Conservation (phyloP, 2,888 invertebrate genomes). For the Rhagium mordax region DNA sequence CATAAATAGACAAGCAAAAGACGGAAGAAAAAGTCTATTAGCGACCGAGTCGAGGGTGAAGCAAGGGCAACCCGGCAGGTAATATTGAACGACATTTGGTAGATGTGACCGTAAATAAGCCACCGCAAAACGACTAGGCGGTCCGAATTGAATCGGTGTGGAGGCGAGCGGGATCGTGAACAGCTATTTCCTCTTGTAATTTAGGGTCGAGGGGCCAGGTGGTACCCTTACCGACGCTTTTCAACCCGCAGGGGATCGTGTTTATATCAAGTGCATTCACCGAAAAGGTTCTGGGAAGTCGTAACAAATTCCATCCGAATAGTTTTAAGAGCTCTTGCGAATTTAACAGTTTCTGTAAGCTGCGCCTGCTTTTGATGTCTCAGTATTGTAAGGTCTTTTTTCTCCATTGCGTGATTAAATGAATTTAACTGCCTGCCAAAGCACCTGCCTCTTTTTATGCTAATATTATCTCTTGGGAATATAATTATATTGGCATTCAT, state of each 20-base stretch:
- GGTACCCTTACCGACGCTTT: constrained; percentile 39
- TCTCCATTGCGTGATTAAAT: neutral
- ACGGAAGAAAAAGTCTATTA: constrained; percentile 31
- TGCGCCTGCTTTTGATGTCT: constrained; percentile 29
- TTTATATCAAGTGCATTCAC: constrained; percentile 64
- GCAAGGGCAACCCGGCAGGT: constrained; percentile 44
- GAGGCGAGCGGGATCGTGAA: constrained; percentile 62
- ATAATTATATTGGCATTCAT: constrained; percentile 8
- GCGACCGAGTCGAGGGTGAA: neutral
- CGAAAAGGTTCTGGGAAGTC: constrained; percentile 61
- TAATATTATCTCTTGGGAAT: neutral
- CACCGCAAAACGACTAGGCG: constrained; percentile 60
- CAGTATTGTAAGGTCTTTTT: constrained; percentile 11
- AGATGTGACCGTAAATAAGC: constrained; percentile 64
- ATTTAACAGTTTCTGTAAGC: constrained; percentile 21
- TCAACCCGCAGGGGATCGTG: constrained; percentile 60
- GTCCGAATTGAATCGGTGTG: constrained; percentile 61
- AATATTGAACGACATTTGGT: constrained; percentile 63
- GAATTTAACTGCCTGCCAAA: constrained; percentile 5
- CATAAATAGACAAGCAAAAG: neutral
- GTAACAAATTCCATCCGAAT: constrained; percentile 59
- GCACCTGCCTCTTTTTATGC: constrained; percentile 11
- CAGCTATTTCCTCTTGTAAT: constrained; percentile 66
- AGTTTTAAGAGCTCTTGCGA: constrained; percentile 27
- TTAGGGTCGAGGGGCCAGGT: constrained; percentile 62